phyloP scores from a whole-genome alignment of 2,113 vertebrate species.

The Pomatostomus ruficeps region DNA sequence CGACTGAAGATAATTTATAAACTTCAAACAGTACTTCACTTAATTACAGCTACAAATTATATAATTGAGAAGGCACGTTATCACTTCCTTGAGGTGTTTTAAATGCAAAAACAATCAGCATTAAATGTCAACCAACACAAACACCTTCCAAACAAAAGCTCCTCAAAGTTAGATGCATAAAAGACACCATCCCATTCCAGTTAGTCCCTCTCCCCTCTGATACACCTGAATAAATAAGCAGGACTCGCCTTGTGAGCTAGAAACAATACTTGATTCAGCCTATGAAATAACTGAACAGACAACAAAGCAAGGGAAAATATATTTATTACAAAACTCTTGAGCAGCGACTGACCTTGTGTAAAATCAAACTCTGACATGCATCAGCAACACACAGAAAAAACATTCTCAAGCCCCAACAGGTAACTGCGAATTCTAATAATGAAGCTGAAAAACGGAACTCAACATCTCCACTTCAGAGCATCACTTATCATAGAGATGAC shows the following conservation, averaged over 20 bases:
- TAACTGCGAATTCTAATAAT: not conserved
- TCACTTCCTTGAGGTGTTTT: not conserved
- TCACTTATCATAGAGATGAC: rapidly evolving
- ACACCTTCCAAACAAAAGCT: not conserved
- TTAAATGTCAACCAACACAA: not conserved
- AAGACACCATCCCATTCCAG: not conserved
- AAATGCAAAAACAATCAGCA: not conserved
- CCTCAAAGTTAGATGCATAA: not conserved
- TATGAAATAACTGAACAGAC: not conserved
- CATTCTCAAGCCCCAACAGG: not conserved
- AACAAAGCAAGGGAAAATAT: not conserved
- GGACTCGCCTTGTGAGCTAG: not conserved
- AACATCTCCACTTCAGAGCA: not conserved
- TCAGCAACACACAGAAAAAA: not conserved
- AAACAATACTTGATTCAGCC: not conserved
- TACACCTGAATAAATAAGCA: not conserved
- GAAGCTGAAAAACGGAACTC: not conserved
- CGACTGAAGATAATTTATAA: not conserved
- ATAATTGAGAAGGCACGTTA: not conserved
- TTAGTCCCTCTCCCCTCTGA: not conserved
- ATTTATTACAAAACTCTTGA: not conserved
- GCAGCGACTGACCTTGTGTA: not conserved
- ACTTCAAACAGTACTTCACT: not conserved
- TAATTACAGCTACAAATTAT: not conserved
- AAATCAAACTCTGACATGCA: not conserved